Percentiles rank a stretch among this genome's conserved stretches.
Conservation (phyloP, 2,888 invertebrate genomes). For the Bruchidius siliquastri region DNA sequence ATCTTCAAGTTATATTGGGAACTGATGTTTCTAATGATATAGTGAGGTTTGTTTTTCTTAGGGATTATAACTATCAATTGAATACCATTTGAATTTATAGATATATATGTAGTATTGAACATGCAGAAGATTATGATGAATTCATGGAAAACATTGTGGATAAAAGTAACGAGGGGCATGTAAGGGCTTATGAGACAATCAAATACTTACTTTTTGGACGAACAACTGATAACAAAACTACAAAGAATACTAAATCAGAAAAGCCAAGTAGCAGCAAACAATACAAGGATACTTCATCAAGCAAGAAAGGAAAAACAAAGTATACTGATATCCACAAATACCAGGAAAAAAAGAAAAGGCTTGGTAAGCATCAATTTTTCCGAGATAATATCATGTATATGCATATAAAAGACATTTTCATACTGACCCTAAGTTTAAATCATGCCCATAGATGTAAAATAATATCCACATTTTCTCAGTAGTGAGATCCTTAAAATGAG, state of each 20-base stretch:
- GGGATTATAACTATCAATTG: background rate
- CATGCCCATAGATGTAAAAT: too few species aligned
- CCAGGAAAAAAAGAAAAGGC: conserved; percentile 31
- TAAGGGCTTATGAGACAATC: conserved; percentile 54
- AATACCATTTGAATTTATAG: conserved; percentile 48
- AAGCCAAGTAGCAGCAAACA: conserved; percentile 7
- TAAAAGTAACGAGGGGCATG: conserved; percentile 61
- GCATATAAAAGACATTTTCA: too few species aligned
- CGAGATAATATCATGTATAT: background rate
- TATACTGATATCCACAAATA: conserved; percentile 33
- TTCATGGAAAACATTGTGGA: conserved; percentile 73
- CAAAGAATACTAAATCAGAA: background rate
- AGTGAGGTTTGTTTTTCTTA: conserved; percentile 30
- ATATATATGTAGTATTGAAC: conserved; percentile 67
- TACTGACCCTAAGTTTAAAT: too few species aligned
- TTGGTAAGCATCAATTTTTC: background rate
- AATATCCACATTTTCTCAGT: too few species aligned
- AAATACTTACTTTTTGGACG: conserved; percentile 40
- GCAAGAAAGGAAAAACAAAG: conserved; percentile 33
- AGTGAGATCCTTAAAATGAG: too few species aligned
- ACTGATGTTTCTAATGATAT: conserved; percentile 68
- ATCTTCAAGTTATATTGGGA: conserved; percentile 60
- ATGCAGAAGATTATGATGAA: conserved; percentile 67
- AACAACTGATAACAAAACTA: conserved; percentile 6
- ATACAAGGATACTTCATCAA: conserved; percentile 8